Base-by-base conservation (phyloP, 2,888 invertebrate species). In the Elegia similella region DNA sequence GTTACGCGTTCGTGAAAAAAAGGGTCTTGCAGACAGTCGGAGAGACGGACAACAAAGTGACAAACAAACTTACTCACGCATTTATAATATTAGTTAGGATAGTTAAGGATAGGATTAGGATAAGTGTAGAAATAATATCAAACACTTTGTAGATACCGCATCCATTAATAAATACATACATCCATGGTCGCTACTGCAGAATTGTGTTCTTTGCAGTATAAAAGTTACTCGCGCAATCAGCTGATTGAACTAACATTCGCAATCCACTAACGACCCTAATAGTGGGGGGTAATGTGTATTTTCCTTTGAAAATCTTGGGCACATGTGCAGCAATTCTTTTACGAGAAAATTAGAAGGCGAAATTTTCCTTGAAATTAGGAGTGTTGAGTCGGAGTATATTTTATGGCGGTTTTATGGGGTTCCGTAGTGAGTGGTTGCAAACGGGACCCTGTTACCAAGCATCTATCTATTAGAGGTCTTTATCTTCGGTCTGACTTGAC, bases 161-260 rank as follows among this genome's bases (percentile, higher is more conserved):
- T 53, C 52, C 52, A 53, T 17, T 16, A 46, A 7, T 16, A 30
- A 16, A 43, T 30, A 47, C 38, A 54, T 56, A 59, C 60, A 57
- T 69, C 66, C 57, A 47, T n/a, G 60, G 59, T 59, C 54, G 63
- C 63, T 70, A 66, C 62, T 73, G 73, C 76, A 76, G 71, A 78
- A 80, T 80, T 77, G 75, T 75, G 73, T 80, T 82, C 80, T 77
- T 76, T 78, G 81, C 77, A 77, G 69, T 76, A 84, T 81, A 83
- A 84, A 84, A 83, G 75, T 82, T 80, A 71, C 69, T 70, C 69
- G 65, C 61, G 72, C 76, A 75, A 80, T 77, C 78, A 78, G 72
- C 72, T 75, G 77, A 78, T 78, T 78, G 75, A 76, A 76, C 62
- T 54, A 30, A 55, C 55, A 48, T 67, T 30, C 38, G 13, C 56